Evolutionary conservation across 2,113 vertebrate species (phyloP), one percentile per base, ranked within the genome.

Genomic region (Clarias macrocephalus): DNA sequence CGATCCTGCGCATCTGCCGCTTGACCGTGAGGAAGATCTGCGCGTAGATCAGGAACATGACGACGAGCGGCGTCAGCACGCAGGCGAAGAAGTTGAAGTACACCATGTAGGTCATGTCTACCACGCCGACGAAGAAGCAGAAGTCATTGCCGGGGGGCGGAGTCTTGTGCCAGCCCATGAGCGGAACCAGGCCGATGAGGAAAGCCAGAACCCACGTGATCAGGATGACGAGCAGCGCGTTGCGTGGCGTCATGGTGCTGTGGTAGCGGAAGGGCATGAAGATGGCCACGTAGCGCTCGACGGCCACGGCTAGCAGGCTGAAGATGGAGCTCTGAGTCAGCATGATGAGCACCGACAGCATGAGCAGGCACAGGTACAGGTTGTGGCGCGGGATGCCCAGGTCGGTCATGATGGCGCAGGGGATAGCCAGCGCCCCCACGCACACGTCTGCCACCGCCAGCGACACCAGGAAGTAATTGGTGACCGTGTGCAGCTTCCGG

Each of bases 311-410:
- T 84, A 96, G 88, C 88, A 96, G 88, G 90, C 95, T 95, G 86
- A 96, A 95, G 90, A 96, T 96, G 89, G 95, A 96, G 91, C 94
- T 94, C 90, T 95, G 94, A 0, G 95, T 96, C 84, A 96, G 91
- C 95, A 95, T 95, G 42, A 96, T 95, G 11, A 96, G 88, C 28
- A 95, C 93, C 0, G 94, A 95, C 48, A 96, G 91, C 95, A 95
- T 96, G 25, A 96, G 91, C 85, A 96, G 88, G 82, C 95, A 96
- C 60, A 95, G 90, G 88, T 94, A 92, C 59, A 95, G 89, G 72
- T 93, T 92, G 81, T 95, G 87, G 3, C 84, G 90, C 0, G 95
- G 95, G 42, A 95, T 85, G 1, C 95, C 95, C 0, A 94, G 21
- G 28, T 91, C 94, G 0, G 95, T 96, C 90, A 96, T 90, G 83